Base-by-base conservation (phyloP, 2,888 invertebrate genomes). In the Teleogryllus oceanicus region DNA sequence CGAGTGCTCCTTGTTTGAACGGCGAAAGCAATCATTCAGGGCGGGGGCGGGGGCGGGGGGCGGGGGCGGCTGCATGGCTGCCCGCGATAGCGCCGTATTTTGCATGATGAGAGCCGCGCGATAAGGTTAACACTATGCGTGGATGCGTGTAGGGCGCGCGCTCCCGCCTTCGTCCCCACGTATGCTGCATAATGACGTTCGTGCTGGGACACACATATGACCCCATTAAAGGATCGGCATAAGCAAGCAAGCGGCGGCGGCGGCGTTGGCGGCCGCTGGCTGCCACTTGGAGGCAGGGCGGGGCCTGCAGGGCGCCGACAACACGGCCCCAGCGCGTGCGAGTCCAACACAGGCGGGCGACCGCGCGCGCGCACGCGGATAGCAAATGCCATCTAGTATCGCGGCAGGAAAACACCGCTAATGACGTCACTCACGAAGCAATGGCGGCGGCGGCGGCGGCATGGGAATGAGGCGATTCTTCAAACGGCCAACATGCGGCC, bases 171-270 rank as follows among this genome's bases (percentile, higher is more conserved):
- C 62, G 62, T 62, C 62, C 62, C 62, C 62, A 62, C 62, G 62
- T 62, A 62, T 74, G 37, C 37, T 37, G 80, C 78, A 74, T 79
- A 79, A 79, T 79, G 75, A 79, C 75, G 78, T 79, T 79, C 79
- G 79, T 79, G 79, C 75, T 76, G 75, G 24, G 50, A 76, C 79
- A 79, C 76, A 76, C 76, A 76, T 79, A 79, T 79, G 76, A 75
- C 76, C 76, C 50, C 75, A 79, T 79, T 79, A 76, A 37, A 62
- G 62, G 62, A 62, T 62, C 62, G 62, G 62, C 62, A 62, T 62
- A 62, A 62, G 62, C 62, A 62, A 62, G 62, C 62, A 62, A 62
- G 16, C 16, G 13, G 16, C n/a, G 62, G 62, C 16, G 62, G 62
- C 3, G 62, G 62, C 12, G 62, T 3, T 5, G 62, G 62, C 16